Percentiles rank a stretch among this genome's conserved stretches.
phyloP scores from a whole-genome alignment of 53 echinoderm and acorn worm genomes.

The Paelopatides confundens region DNA sequence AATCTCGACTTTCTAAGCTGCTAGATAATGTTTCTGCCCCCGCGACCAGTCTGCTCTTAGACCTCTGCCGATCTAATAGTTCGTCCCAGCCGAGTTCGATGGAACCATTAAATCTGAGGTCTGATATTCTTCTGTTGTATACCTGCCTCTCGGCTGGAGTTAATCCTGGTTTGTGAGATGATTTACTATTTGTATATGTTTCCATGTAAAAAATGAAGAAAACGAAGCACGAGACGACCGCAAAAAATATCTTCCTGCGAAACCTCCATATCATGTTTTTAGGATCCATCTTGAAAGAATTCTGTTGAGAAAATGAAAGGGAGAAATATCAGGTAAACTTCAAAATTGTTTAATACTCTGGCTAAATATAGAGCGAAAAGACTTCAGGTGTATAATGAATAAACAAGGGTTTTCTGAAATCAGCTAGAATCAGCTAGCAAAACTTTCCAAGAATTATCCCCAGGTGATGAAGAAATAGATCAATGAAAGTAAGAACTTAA shows the following conservation, averaged over 20 bases:
- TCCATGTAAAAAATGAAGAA: slow-evolving; percentile 42
- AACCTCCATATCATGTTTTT: slow-evolving; percentile 38
- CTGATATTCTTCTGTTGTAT: slow-evolving; percentile 39
- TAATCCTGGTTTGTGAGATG: background rate
- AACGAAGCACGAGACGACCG: background rate
- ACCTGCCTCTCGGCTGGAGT: background rate
- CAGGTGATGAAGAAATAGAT: too few relatives aligned
- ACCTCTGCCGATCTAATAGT: slow-evolving; percentile 2
- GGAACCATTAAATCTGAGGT: slow-evolving; percentile 40
- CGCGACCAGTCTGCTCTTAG: background rate
- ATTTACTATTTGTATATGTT: slow-evolving; percentile 2
- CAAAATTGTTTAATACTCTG: too few relatives aligned
- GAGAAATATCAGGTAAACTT: too few relatives aligned
- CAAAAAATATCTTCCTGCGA: slow-evolving; percentile 42
- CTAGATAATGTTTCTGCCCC: background rate
- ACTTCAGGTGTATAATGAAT: too few relatives aligned
- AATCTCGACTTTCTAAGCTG: slow-evolving; percentile 20
- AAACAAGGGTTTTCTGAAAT: too few relatives aligned
- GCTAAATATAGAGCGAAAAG: too few relatives aligned
- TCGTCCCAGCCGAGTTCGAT: slow-evolving; percentile 44
- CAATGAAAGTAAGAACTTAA: too few relatives aligned
- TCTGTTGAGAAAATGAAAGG: background rate
- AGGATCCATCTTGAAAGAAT: slow-evolving; percentile 12
- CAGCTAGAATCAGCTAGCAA: too few relatives aligned
- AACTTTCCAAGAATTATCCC: too few relatives aligned